A percentile compares a stretch with the other conserved stretches of the same genome.
These are phyloP conservation scores for Mugil cephalus DNA, from an alignment of 2,113 vertebrate genomes.

Conservation along the genomic window DNA sequence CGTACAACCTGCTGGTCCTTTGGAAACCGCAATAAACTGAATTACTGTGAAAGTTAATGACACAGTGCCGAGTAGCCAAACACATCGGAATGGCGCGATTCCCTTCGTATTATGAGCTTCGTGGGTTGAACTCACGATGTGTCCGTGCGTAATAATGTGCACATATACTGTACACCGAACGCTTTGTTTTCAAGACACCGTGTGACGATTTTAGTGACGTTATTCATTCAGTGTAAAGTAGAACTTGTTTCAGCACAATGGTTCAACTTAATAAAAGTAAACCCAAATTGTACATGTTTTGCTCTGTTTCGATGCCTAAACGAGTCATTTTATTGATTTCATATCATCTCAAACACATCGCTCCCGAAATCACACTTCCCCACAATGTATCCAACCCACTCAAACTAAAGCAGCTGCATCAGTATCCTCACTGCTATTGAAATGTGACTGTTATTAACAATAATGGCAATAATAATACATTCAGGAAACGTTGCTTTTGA, in stretches of 20 bases:
- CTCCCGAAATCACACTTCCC: slow-evolving; percentile 5
- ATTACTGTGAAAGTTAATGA: slow-evolving; percentile 26
- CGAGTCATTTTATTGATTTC: not conserved
- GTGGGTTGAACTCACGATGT: not conserved
- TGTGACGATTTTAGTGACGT: slow-evolving; percentile 47
- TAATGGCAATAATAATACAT: not conserved
- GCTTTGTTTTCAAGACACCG: slow-evolving; percentile 40
- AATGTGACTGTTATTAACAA: not conserved
- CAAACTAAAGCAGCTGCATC: not conserved
- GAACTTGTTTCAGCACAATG: slow-evolving; percentile 6
- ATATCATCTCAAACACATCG: slow-evolving; percentile 18
- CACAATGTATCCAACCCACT: not conserved
- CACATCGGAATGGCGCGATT: not conserved
- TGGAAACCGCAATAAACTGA: slow-evolving; percentile 23
- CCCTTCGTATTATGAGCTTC: not conserved
- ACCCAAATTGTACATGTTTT: not conserved
- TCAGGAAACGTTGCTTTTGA: not conserved
- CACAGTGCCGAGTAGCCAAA: slow-evolving; percentile 15
- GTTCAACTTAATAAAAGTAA: not conserved
- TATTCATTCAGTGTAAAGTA: slow-evolving; percentile 8
- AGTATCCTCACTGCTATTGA: not conserved
- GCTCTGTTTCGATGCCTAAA: slow-evolving; percentile 5
- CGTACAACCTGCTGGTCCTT: slow-evolving; percentile 48
- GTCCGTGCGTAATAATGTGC: slow-evolving; percentile 20
- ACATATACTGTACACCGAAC: slow-evolving; percentile 4